phyloP scores from a whole-genome alignment of 2,888 invertebrate genomes.

The Yponomeuta malinellus region DNA sequence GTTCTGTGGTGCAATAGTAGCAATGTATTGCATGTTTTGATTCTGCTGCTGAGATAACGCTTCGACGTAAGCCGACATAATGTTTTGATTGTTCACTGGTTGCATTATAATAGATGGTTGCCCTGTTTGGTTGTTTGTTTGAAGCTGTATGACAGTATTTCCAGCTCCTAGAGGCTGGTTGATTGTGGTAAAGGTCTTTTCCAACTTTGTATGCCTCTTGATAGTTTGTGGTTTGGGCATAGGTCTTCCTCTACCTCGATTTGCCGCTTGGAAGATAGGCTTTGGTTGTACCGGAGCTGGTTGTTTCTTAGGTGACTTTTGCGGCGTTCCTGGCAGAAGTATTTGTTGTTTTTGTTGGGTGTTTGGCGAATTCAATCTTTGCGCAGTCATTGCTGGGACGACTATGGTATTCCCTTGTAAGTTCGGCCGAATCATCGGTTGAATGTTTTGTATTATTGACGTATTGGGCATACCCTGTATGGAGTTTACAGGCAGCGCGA shows the following conservation, averaged over 20 bases:
- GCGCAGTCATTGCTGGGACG: constrained; percentile 64
- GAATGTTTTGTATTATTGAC: constrained; percentile 68
- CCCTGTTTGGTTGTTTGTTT: constrained; percentile 71
- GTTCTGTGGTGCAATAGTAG: constrained; percentile 79
- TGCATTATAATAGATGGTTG: constrained; percentile 82
- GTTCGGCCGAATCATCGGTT: constrained; percentile 69
- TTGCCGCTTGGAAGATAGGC: constrained; percentile 65
- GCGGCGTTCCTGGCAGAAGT: constrained; percentile 53
- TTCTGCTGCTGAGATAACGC: constrained; percentile 81
- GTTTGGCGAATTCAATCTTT: constrained; percentile 61
- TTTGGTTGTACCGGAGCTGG: constrained; percentile 65
- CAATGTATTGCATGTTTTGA: constrained; percentile 85
- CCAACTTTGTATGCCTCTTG: constrained; percentile 66
- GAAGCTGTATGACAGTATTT: constrained; percentile 74
- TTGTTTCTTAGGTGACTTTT: constrained; percentile 70
- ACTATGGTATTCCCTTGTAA: constrained; percentile 67
- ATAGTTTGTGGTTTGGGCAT: constrained; percentile 66
- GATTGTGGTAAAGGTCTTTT: constrained; percentile 65
- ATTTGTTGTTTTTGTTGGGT: constrained; percentile 65
- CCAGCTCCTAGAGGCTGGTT: constrained; percentile 63
- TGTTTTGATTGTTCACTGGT: constrained; percentile 76
- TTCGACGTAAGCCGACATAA: constrained; percentile 80
- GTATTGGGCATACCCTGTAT: constrained; percentile 65
- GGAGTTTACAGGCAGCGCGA: constrained; percentile 65
- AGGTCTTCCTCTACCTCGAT: constrained; percentile 60